Conservation (phyloP, 1,140 invertebrate species). For the Cardiocondyla obscurior region DNA sequence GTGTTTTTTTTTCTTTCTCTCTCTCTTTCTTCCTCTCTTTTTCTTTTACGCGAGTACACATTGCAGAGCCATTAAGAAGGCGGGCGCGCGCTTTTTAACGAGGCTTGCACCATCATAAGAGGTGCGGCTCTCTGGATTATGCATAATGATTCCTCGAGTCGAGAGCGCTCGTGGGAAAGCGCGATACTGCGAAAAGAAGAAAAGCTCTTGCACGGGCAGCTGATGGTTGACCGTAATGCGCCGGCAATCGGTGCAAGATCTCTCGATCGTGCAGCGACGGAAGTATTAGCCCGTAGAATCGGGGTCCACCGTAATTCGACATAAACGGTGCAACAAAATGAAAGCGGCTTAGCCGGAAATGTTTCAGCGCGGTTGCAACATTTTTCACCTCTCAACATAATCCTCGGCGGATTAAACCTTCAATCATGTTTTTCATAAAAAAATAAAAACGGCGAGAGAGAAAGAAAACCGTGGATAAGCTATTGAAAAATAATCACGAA, state of each 20-base stretch:
- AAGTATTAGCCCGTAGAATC: not conserved
- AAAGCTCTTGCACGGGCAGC: constrained; percentile 24
- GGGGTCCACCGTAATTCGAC: not conserved
- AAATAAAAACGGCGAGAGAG: not conserved
- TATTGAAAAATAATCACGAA: not conserved
- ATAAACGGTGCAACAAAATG: not conserved
- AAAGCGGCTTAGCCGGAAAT: not conserved
- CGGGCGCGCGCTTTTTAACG: constrained; percentile 24
- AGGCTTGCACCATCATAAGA: constrained; percentile 29
- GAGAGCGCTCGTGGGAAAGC: constrained; percentile 27
- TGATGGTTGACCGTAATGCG: constrained; percentile 35
- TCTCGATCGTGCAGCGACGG: constrained; percentile 3
- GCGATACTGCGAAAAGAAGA: constrained; percentile 34
- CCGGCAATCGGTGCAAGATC: constrained; percentile 25
- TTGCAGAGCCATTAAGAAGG: constrained; percentile 24
- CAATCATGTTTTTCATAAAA: not conserved
- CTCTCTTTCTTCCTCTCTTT: too few species aligned
- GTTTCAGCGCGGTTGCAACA: not conserved
- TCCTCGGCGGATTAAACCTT: constrained; percentile 1
- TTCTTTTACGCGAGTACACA: not conserved
- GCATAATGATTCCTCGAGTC: constrained; percentile 22
- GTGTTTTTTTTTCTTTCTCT: too few species aligned
- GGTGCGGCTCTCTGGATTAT: constrained; percentile 44
- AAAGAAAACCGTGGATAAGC: not conserved
- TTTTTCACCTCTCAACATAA: not conserved